Base-by-base conservation (phyloP, 2,888 invertebrate genomes). In the Toxonevra muliebris region DNA sequence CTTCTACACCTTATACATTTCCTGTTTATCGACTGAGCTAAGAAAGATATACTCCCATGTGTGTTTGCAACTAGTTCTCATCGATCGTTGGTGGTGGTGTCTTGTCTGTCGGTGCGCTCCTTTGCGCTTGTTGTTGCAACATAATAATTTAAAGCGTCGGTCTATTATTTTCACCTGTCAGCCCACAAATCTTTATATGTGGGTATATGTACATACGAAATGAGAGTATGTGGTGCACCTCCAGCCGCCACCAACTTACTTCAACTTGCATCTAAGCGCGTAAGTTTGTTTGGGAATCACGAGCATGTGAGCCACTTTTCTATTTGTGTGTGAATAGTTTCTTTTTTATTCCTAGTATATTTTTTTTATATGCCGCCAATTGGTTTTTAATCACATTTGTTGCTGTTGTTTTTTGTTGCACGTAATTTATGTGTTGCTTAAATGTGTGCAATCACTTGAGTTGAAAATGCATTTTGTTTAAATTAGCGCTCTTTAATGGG, bases 161-260 rank as follows among this genome's bases (percentile, higher is more conserved):
- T 73, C 75, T 74, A 75, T 76, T 76, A 76, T 76, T 76, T 76
- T 75, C 76, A 76, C 73, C 75, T 75, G 76, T 75, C 76, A 74
- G 75, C 71, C 76, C 71, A 73, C 75, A 74, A 72, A 70, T 72
- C 68, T 70, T 65, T 53, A 2, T 52, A 52, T 1, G 19, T 17
- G 17, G 8, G 7, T 11, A 12, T 17, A 15, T 15, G 19, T 15
- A 9, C 19, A 19, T 19, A n/a, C 60, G 54, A 53, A 60, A 53
- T 61, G 66, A 61, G 54, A 40, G 41, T 53, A 60, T 54, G 61
- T 50, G 55, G 3, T 30, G 30, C 30, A 30, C 30, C 30, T 30
- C 30, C 30, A 30, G 30, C 30, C 30, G 30, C 30, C 30, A 30
- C 30, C 2, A 30, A 30, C 2, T 4, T 30, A 7, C 30, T 30